Evolutionary conservation across 2,888 invertebrate genomes (phyloP).

Genomic region (Diarsia mendica): DNA sequence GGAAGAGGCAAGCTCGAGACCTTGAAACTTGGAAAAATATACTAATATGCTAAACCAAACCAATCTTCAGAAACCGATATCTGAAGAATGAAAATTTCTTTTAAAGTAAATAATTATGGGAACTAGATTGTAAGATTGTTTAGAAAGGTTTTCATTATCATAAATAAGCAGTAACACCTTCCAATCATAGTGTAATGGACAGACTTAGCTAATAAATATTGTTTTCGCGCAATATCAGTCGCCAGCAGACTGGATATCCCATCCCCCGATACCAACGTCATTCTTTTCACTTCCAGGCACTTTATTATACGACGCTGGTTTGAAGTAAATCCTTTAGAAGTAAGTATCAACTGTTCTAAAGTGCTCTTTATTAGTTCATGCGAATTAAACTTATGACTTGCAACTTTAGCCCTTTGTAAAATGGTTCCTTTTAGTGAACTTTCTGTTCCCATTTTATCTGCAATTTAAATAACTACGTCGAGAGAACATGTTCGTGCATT

Average conservation of each 20-base stretch:
- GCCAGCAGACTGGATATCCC: background rate
- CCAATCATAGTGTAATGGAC: too few species aligned
- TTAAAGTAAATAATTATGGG: too few species aligned
- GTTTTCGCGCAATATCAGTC: background rate
- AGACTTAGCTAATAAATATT: background rate
- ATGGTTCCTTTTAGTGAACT: slow-evolving; percentile 6
- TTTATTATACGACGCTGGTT: background rate
- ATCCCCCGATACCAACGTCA: too few species aligned
- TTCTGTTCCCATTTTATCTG: slow-evolving; percentile 7
- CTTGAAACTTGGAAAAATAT: too few species aligned
- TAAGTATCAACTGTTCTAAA: background rate
- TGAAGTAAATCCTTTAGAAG: background rate
- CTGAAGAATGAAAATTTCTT: too few species aligned
- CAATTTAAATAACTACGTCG: slow-evolving; percentile 22
- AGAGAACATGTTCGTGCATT: slow-evolving; percentile 20
- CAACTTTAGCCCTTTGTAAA: slow-evolving; percentile 17
- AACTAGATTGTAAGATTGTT: too few species aligned
- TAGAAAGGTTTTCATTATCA: too few species aligned
- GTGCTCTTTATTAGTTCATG: slow-evolving; percentile 2
- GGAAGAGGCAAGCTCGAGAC: too few species aligned
- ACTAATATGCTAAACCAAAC: too few species aligned
- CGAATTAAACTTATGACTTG: background rate
- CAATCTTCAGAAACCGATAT: too few species aligned
- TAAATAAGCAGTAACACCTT: background rate
- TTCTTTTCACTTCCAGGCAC: background rate